Evolutionary conservation across 2,797 vertebrate species (phyloP), one percentile per base, ranked within the genome.

Genomic region (Lates japonicus): DNA sequence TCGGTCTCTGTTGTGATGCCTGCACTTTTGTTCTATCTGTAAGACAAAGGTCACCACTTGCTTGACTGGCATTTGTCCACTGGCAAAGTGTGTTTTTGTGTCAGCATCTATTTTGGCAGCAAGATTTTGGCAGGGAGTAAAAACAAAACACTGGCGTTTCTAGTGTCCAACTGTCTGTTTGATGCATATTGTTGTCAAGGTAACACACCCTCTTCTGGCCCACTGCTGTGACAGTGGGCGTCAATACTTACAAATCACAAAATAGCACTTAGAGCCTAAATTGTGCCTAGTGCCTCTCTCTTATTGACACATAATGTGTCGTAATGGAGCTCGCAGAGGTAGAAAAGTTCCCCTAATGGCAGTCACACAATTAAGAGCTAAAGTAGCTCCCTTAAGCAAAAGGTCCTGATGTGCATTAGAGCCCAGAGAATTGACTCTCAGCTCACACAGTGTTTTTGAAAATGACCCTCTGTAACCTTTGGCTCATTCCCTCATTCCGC

Each of bases 181-280:
- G 81, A 82, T 77, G 85, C 82, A 59, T 85, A 61, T 70, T 65
- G 89, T 92, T 82, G 87, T 76, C 88, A 83, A 41, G 76, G 88
- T 84, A 91, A 87, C 87, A 51, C 76, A 62, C 74, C 51, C 70
- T 80, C 78, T 84, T 58, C 72, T 78, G 2, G 33, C 74, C 57
- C 70, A 54, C 69, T 65, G 55, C 77, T 69, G 57, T 35, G 60
- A 77, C 51, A 51, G 85, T 88, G 68, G 75, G 70, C 35, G 57
- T 82, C 73, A 51, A 80, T 74, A 81, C 78, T 80, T 71, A 49
- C 25, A 76, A 86, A 89, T 88, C 73, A 68, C 71, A 75, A 85
- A 88, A 87, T 65, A 69, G 83, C 81, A 80, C 87, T 92, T 59
- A 78, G 35, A 85, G 84, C 61, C 74, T 42, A 78, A 80, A 86